These are phyloP conservation scores for Stegastes partitus DNA, from an alignment of 2,113 vertebrate genomes.

Conservation along the genomic window DNA sequence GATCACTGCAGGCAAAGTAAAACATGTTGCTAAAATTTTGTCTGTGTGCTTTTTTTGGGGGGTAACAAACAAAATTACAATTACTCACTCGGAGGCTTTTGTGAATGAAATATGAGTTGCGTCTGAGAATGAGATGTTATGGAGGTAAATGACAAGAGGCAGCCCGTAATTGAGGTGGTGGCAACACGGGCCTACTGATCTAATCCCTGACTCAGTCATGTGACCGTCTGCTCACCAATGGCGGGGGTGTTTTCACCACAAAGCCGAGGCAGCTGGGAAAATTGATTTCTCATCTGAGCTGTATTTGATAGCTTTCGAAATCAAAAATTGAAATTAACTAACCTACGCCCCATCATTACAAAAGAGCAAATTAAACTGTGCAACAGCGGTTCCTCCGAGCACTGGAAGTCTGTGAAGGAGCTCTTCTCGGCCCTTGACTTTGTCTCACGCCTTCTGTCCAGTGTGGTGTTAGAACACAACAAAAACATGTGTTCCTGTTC, in stretches of 20 bases:
- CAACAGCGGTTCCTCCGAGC: slow-evolving; percentile 90
- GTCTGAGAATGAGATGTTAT: slow-evolving; percentile 99
- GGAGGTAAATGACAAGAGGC: slow-evolving; percentile 99
- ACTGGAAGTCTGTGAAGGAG: slow-evolving; percentile 89
- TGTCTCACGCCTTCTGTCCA: slow-evolving; percentile 43
- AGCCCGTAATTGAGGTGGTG: slow-evolving; percentile 99
- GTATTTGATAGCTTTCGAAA: slow-evolving; percentile 99
- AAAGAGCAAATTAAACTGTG: slow-evolving; percentile 99
- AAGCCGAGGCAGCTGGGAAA: slow-evolving; percentile 99
- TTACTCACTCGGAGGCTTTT: slow-evolving; percentile 97
- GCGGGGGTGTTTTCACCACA: slow-evolving; percentile 86
- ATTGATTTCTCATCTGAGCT: slow-evolving; percentile 99
- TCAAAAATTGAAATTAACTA: slow-evolving; percentile 99
- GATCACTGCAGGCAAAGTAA: slow-evolving; percentile 90
- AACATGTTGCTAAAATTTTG: slow-evolving; percentile 91
- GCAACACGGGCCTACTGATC: slow-evolving; percentile 97
- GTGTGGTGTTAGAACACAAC: slow-evolving; percentile 3
- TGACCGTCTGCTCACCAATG: slow-evolving; percentile 90
- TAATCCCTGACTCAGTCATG: slow-evolving; percentile 95
- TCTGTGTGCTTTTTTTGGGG: slow-evolving; percentile 90
- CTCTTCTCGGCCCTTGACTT: slow-evolving; percentile 58
- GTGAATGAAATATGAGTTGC: slow-evolving; percentile 99
- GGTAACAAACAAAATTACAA: slow-evolving; percentile 99
- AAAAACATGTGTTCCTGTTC: not conserved
- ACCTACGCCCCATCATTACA: slow-evolving; percentile 98